Evolutionary conservation across 2,113 vertebrate species (phyloP).

Genomic region (Hemiprocne comata): DNA sequence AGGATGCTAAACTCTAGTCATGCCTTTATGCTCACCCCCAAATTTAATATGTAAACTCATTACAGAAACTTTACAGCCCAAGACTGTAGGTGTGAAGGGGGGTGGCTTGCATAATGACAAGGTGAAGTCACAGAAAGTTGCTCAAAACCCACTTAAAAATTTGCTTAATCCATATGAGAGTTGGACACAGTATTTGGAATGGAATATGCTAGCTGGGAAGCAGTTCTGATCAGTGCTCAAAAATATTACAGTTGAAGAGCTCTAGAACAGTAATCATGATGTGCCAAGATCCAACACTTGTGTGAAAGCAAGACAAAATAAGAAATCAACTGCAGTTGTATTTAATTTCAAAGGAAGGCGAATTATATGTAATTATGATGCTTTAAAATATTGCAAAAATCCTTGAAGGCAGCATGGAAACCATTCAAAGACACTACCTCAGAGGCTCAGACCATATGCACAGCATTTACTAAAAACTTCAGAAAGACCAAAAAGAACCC

Average conservation of each 20-base stretch:
- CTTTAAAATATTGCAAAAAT: constrained; percentile 30
- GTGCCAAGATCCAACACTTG: constrained; percentile 4
- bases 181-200: constrained; percentile 12
- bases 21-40: constrained; percentile 13
- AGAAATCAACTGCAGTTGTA: neutral
- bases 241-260: constrained; percentile 48
- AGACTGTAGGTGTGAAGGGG: constrained; percentile 53
- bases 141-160: constrained; percentile 59
- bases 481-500: neutral
- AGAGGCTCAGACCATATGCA: neutral
- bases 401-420: constrained; percentile 8
- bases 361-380: constrained; percentile 13
- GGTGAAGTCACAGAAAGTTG: constrained; percentile 62
- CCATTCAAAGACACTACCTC: neutral
- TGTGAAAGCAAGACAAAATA: constrained; percentile 10
- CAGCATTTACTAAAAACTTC: neutral
- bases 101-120: constrained; percentile 60
- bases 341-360: neutral
- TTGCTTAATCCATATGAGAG: constrained; percentile 59
- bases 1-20: constrained; percentile 37
- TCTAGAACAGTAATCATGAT: constrained; percentile 10
- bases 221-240: constrained; percentile 16
- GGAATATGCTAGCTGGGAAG: constrained; percentile 1
- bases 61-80: constrained; percentile 50
- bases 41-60: constrained; percentile 39